phyloP scores from a whole-genome alignment of 2,888 invertebrate genomes.

The Theretra japonica region DNA sequence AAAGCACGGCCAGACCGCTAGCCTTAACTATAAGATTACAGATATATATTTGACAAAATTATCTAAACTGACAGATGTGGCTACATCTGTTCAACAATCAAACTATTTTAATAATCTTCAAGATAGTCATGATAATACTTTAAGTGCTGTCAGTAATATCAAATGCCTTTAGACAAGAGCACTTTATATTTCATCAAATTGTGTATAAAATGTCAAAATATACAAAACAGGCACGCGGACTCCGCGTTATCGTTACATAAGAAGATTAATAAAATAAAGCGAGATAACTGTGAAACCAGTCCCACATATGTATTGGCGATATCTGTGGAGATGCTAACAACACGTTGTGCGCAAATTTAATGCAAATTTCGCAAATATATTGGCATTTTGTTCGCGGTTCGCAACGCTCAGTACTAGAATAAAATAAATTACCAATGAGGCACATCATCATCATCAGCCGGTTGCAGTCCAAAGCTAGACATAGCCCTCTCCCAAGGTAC shows the following conservation, averaged over 20 bases:
- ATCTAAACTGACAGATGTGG: not conserved
- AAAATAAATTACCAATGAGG: not conserved
- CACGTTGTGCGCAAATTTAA: not conserved
- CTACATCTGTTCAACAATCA: not conserved
- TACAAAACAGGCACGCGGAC: conserved; percentile 13
- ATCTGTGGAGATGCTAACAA: not conserved
- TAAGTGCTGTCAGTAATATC: conserved; percentile 12
- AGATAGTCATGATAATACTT: not conserved
- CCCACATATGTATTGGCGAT: not conserved
- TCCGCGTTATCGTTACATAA: conserved; percentile 7
- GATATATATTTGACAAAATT: not conserved
- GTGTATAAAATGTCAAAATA: conserved; percentile 1
- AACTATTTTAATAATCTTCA: not conserved
- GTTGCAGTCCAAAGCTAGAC: too few relatives aligned
- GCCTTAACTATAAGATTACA: too few relatives aligned
- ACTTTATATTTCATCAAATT: not conserved
- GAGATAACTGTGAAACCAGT: conserved; percentile 1
- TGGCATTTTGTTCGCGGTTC: not conserved
- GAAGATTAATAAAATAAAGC: not conserved
- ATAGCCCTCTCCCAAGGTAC: too few relatives aligned
- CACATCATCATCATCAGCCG: too few relatives aligned
- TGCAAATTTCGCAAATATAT: not conserved
- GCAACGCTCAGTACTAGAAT: not conserved
- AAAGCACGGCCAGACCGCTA: too few relatives aligned
- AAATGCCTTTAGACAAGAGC: not conserved